Conservation (phyloP, 2,888 invertebrate species). For the Lepidocyrtinus sp. region DNA sequence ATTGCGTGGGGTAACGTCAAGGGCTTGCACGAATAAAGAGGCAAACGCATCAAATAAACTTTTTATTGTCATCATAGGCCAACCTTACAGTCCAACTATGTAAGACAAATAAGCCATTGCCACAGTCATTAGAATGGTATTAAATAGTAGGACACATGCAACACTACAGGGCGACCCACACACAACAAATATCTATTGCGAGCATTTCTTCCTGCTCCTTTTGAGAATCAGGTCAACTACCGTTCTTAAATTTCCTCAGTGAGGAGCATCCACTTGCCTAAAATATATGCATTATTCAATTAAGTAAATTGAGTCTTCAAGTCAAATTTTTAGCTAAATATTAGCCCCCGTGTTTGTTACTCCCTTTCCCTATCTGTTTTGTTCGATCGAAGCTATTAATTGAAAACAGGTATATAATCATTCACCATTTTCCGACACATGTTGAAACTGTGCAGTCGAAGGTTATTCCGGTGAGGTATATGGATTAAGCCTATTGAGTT, state of each 20-base stretch:
- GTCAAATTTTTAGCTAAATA: too few relatives aligned
- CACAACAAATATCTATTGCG: too few relatives aligned
- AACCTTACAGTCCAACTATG: too few relatives aligned
- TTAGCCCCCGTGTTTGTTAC: too few relatives aligned
- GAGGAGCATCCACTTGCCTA: not conserved
- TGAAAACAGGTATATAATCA: conserved; percentile 15
- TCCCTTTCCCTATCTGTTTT: too few relatives aligned
- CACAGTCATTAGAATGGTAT: conserved; percentile 34
- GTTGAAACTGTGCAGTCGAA: not conserved
- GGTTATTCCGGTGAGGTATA: not conserved
- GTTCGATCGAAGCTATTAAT: too few relatives aligned
- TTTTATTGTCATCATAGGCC: too few relatives aligned
- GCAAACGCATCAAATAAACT: too few relatives aligned
- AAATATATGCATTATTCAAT: not conserved
- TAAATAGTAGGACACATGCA: conserved; percentile 7
- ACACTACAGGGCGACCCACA: too few relatives aligned
- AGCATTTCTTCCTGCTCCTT: conserved; percentile 39
- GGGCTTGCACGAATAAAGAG: too few relatives aligned
- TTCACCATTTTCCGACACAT: conserved; percentile 22
- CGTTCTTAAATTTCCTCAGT: not conserved
- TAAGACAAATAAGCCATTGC: conserved; percentile 48
- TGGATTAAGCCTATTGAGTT: conserved; percentile 23
- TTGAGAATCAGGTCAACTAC: conserved; percentile 57
- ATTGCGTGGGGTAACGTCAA: conserved; percentile 7
- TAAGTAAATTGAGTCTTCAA: too few relatives aligned